Evolutionary conservation across 2,888 invertebrate genomes (phyloP), one percentile per base, ranked within the genome.

Genomic region (Embidobia sp.): DNA sequence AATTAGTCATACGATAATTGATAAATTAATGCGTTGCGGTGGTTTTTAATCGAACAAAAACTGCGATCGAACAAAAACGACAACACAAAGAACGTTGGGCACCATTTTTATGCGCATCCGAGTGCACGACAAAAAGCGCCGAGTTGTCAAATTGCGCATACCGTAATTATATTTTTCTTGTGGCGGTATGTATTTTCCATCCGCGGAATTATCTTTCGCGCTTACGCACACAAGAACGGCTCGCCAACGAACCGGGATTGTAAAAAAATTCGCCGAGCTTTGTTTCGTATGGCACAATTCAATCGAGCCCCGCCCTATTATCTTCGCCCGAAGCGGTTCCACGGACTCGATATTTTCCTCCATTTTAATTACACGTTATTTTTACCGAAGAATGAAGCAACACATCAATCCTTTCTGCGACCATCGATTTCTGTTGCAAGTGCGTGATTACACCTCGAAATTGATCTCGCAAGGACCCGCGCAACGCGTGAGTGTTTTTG

Each of bases 361-460:
- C 37, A 61, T 69, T 67, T 61, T 75, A 67, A 75, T 75, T 67
- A 75, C 61, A 53, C 61, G 67, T 37, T 53, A 44, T 53, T 48
- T 61, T 49, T 49, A 49, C 13, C 31, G n/a, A 53, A 55, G 26
- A 11, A 19, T 42, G 6, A 19, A 53, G 51, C 51, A 59, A 51
- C 18, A 67, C 31, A 19, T 11, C 31, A 37, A 29, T 16, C 26
- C 11, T n/a, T n/a, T n/a, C n/a, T n/a, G n/a, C n/a, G n/a, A n/a
- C n/a, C n/a, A n/a, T n/a, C n/a, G n/a, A n/a, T n/a, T n/a, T n/a
- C n/a, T n/a, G n/a, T n/a, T n/a, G n/a, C n/a, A n/a, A n/a, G n/a
- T n/a, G n/a, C n/a, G n/a, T n/a, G n/a, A n/a, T n/a, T n/a, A n/a
- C n/a, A n/a, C n/a, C n/a, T n/a, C n/a, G n/a, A n/a, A n/a, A n/a